Conservation (phyloP, 1,140 invertebrate genomes). For the Drosophila orena region DNA sequence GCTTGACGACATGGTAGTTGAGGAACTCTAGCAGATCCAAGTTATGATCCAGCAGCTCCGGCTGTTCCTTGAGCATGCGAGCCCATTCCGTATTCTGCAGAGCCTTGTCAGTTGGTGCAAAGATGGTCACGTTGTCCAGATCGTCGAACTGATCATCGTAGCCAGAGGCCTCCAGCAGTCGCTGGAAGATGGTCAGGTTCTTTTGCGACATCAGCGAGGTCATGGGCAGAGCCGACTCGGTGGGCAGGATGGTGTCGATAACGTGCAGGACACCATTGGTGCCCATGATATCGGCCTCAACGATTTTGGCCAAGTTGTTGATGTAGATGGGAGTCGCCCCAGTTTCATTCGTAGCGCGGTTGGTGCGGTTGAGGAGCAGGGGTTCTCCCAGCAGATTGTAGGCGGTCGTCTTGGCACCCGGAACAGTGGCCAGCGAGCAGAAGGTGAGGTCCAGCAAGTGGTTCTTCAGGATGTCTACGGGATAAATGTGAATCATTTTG, state of each 20-base stretch:
- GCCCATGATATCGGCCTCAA: conserved; percentile 86
- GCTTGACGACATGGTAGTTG: conserved; percentile 86
- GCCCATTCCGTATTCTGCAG: conserved; percentile 85
- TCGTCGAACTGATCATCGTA: conserved; percentile 86
- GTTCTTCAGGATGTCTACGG: conserved; percentile 87
- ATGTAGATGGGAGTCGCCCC: conserved; percentile 76
- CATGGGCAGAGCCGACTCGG: conserved; percentile 85
- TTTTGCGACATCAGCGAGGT: conserved; percentile 84
- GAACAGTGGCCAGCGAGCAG: conserved; percentile 87
- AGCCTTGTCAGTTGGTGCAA: conserved; percentile 88
- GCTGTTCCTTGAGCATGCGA: conserved; percentile 82
- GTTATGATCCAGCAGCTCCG: conserved; percentile 79
- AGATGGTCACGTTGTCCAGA: conserved; percentile 87
- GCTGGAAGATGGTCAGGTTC: conserved; percentile 86
- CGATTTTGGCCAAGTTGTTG: conserved; percentile 85
- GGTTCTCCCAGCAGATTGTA: conserved; percentile 86
- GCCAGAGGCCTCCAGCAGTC: conserved; percentile 86
- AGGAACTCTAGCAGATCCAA: conserved; percentile 86
- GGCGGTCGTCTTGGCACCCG: conserved; percentile 86
- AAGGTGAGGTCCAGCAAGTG: conserved; percentile 89
- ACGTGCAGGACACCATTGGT: conserved; percentile 90
- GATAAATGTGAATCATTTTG: neutral
- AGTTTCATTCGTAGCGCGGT: conserved; percentile 42
- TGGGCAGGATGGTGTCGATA: conserved; percentile 88
- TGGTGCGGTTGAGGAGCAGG: conserved; percentile 86